Base-by-base conservation (phyloP, 2,888 invertebrate species). In the Lasioglossum calceatum region DNA sequence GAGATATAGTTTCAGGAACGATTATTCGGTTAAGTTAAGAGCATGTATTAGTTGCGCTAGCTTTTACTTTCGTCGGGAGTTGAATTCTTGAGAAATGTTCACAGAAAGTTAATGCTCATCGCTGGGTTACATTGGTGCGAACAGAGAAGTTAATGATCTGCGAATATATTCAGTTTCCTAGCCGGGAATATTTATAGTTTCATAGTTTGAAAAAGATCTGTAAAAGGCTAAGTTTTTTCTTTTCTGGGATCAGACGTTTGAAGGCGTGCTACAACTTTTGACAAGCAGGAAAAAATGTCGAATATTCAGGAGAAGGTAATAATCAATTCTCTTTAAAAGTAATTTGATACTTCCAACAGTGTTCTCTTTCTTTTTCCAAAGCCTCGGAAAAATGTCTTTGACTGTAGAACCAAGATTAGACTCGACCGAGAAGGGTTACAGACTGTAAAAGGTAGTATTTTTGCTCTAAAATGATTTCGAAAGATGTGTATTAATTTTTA, bases 361-460 rank as follows among this genome's bases (percentile, higher is more conserved):
- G 23, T 39, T 36, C 0, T 0, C 1, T 54, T 8, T 23, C 7
- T 36, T 36, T 16, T 36, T n/a, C 3, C 16, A 2, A 2, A 42
- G 50, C 3, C 8, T 8, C 4, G 16, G 3, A 1, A 7, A 8
- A 36, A 61, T 42, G 14, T 50, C 23, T 79, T 74, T 0, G 86
- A 86, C 14, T 14, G 77, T 2, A 82, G 36, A 54, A 86, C 82
- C 16, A 8, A 3, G 19, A 77, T 39, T 0, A 86, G 86, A 4
- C 58, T 87, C 10, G 50, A 77, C 5, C 82, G 86, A 14, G 86
- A 87, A 54, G 73, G 54, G 27, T 8, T 42, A 16, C 71, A 77
- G 44, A 86, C 87, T 5, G 36, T 75, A 23, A 82, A 58, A 70
- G 86, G 86, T 86, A 58, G 19, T 10, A 44, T 80, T 39, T 27